Evolutionary conservation across 1,140 invertebrate species (phyloP).

Genomic region (Cyrtorhinus lividipennis): DNA sequence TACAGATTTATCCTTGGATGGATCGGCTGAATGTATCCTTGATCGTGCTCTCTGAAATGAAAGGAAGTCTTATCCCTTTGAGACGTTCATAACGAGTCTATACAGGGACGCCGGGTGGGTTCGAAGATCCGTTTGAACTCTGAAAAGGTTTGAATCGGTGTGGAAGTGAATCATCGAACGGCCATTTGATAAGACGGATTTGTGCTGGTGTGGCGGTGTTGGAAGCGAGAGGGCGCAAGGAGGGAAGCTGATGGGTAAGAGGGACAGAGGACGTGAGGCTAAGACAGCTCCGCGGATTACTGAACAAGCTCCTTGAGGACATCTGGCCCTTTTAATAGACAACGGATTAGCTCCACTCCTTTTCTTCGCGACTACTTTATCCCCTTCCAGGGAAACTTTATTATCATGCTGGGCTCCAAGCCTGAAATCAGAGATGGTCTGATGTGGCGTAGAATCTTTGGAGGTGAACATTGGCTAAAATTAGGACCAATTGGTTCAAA

Average conservation of each 20-base stretch:
- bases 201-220: not conserved
- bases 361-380: not conserved
- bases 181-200: not conserved
- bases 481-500: too few species aligned
- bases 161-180: not conserved
- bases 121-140: not conserved
- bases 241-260: too few species aligned
- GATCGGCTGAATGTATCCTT: not conserved
- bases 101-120: not conserved
- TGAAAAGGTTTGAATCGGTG: not conserved
- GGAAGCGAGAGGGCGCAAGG: too few species aligned
- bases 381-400: not conserved
- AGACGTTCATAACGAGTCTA: not conserved
- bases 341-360: not conserved
- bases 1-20: too few species aligned
- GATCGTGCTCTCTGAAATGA: not conserved
- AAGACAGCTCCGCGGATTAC: not conserved
- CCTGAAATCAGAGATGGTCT: too few species aligned
- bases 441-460: too few species aligned
- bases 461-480: too few species aligned
- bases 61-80: not conserved
- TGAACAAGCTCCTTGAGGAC: not conserved
- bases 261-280: not conserved
- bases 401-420: too few species aligned
- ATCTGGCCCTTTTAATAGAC: not conserved